These are phyloP conservation scores for Tiliacea citrago DNA, from an alignment of 2,888 invertebrate genomes.

Conservation along the genomic window DNA sequence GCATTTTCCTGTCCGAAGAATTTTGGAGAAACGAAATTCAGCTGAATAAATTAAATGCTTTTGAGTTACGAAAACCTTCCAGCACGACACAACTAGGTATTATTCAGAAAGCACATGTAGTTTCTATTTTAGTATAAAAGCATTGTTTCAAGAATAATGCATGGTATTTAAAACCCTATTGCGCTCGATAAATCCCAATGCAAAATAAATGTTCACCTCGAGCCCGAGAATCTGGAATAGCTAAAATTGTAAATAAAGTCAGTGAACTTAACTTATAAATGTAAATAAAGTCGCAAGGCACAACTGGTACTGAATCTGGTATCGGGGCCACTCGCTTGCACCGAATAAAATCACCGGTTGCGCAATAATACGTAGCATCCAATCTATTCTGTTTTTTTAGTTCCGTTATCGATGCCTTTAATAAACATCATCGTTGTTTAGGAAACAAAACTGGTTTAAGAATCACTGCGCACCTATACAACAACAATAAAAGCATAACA, in stretches of 20 bases:
- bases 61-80: neutral
- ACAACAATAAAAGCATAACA: conserved; percentile 72
- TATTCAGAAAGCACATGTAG: conserved; percentile 16
- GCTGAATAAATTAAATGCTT: neutral
- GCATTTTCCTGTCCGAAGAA: neutral
- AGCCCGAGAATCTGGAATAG: conserved; percentile 62
- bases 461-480: conserved; percentile 62
- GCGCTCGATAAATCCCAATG: conserved; percentile 44
- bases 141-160: conserved; percentile 15
- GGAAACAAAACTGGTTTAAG: conserved; percentile 73
- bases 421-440: conserved; percentile 77
- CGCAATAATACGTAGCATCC: conserved; percentile 81
- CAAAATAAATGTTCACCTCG: conserved; percentile 45
- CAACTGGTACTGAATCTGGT: conserved; percentile 73
- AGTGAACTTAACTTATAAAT: conserved; percentile 74
- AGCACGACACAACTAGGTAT: neutral
- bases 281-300: conserved; percentile 76
- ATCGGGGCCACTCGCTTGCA: conserved; percentile 78
- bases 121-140: conserved; percentile 2
- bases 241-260: conserved; percentile 73
- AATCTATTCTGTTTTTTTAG: conserved; percentile 77
- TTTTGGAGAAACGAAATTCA: neutral
- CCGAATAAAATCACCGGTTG: conserved; percentile 82
- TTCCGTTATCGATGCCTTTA: conserved; percentile 81
- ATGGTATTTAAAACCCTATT: conserved; percentile 34